Evolutionary conservation across 1,140 invertebrate genomes (phyloP), one percentile per base, ranked within the genome.

Genomic region (Drosophila repletoides): DNA sequence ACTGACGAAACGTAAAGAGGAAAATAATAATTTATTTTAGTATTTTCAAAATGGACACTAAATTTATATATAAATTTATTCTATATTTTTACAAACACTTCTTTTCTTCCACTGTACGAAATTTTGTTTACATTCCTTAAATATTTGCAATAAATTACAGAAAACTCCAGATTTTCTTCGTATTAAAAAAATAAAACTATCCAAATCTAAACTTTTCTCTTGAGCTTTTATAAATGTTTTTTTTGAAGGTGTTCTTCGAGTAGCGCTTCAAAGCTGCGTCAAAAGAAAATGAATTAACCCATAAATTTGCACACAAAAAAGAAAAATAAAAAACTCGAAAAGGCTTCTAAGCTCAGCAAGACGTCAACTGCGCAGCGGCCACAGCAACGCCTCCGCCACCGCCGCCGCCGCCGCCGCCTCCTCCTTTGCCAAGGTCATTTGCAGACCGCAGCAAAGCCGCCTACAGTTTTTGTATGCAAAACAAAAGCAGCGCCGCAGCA

Each of bases 391-490:
- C n/a, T 6, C 1, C 33, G 2, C 33, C 15, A 0, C 9, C 31
- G 31, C 28, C 26, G 5, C 9, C 29, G 19, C 17, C 14, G 33
- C 24, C 17, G 17, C 5, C 26, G 48, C 36, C 31, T 36, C 41
- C n/a, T n/a, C 17, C 28, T 36, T 14, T 21, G 24, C 48, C 80
- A 86, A 84, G 71, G 80, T 86, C 74, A 68, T 36, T 48, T 22
- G 26, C 41, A 26, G 36, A 28, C 9, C 45, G 26, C 31, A 17
- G 59, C 40, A 22, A 34, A 46, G 60, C 72, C 70, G 49, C 68
- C 89, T 43, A 91, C 91, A 70, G 74, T 69, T 76, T 84, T 68
- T 72, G 70, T 83, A 60, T 89, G 63, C 68, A 76, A 81, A 80
- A 80, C 63, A 83, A 71, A 84, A 73, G 41, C 79, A 73, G 69